These are phyloP conservation scores for Beris morrisii DNA, from an alignment of 2,888 invertebrate species.

Conservation along the genomic window DNA sequence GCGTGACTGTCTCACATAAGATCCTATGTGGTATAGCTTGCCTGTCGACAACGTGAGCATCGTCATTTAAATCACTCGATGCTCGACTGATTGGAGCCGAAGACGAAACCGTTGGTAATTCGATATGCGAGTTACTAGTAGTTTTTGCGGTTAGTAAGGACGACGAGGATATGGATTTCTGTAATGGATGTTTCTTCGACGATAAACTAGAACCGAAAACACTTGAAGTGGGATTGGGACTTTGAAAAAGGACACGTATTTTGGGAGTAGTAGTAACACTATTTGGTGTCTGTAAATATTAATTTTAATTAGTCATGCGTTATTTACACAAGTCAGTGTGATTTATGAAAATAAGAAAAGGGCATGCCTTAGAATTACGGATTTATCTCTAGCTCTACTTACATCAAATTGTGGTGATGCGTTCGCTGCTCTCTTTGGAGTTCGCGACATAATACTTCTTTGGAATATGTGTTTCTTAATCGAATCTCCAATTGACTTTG, in stretches of 20 bases:
- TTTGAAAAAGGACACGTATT: slow-evolving; percentile 53
- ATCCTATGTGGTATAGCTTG: background rate
- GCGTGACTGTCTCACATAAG: background rate
- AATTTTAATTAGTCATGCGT: slow-evolving; percentile 24
- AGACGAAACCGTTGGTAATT: slow-evolving; percentile 11
- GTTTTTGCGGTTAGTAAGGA: slow-evolving; percentile 45
- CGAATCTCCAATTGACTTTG: slow-evolving; percentile 75
- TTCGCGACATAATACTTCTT: slow-evolving; percentile 63
- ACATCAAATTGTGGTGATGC: slow-evolving; percentile 39
- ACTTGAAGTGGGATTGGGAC: slow-evolving; percentile 43
- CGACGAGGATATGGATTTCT: slow-evolving; percentile 54
- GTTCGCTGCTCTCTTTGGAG: slow-evolving; percentile 50
- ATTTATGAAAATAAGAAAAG: slow-evolving; percentile 11
- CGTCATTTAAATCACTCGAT: slow-evolving; percentile 44
- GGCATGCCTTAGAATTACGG: slow-evolving; percentile 14
- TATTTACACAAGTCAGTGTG: slow-evolving; percentile 8
- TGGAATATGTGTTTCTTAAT: slow-evolving; percentile 85
- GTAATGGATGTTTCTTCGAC: slow-evolving; percentile 45
- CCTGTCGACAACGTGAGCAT: slow-evolving; percentile 31
- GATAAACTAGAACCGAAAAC: slow-evolving; percentile 13
- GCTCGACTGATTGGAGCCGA: slow-evolving; percentile 52
- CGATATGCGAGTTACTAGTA: slow-evolving; percentile 10
- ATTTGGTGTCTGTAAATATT: slow-evolving; percentile 50
- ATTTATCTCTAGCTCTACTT: slow-evolving; percentile 38
- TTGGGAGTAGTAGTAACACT: slow-evolving; percentile 49